These are phyloP conservation scores for Elgaria multicarinata DNA, from an alignment of 2,113 vertebrate species.

Conservation along the genomic window DNA sequence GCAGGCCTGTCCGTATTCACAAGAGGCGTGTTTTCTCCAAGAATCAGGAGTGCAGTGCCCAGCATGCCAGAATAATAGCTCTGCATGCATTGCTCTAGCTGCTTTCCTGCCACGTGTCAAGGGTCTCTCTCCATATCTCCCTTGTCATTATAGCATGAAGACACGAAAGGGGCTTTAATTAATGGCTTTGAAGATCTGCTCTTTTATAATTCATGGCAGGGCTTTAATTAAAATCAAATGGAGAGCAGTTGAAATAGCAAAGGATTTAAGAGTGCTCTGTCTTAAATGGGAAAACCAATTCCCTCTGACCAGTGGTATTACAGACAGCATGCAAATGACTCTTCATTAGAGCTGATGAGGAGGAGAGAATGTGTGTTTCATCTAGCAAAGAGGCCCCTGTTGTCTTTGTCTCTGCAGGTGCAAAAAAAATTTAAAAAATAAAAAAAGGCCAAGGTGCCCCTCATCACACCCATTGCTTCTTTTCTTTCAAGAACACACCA, in stretches of 20 bases:
- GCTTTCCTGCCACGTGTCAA: constrained; percentile 20
- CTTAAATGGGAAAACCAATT: constrained; percentile 62
- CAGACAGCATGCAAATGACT: constrained; percentile 59
- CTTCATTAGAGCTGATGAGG: constrained; percentile 28
- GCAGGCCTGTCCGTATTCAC: background rate
- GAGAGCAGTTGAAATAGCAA: constrained; percentile 61
- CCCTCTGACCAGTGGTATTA: constrained; percentile 51
- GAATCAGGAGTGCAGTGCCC: constrained; percentile 13
- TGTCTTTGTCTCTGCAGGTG: constrained; percentile 18
- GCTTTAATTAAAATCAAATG: constrained; percentile 73
- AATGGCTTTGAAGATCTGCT: constrained; percentile 68
- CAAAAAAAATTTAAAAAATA: no score
- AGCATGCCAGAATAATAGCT: constrained; percentile 51
- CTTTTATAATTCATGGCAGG: constrained; percentile 74
- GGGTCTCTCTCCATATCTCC: constrained; percentile 41
- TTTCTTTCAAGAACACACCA: constrained; percentile 16
- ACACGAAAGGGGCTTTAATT: constrained; percentile 61
- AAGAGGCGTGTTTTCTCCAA: constrained; percentile 31
- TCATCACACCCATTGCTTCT: background rate
- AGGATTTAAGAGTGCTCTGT: constrained; percentile 63
- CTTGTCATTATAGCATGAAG: constrained; percentile 57
- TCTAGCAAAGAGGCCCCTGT: constrained; percentile 8
- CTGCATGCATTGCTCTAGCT: constrained; percentile 53
- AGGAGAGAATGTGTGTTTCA: background rate
- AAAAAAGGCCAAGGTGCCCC: background rate